Percentiles rank a stretch among this genome's conserved stretches.
Conservation (phyloP, 2,113 vertebrate species). For the Cynoglossus semilaevis region DNA sequence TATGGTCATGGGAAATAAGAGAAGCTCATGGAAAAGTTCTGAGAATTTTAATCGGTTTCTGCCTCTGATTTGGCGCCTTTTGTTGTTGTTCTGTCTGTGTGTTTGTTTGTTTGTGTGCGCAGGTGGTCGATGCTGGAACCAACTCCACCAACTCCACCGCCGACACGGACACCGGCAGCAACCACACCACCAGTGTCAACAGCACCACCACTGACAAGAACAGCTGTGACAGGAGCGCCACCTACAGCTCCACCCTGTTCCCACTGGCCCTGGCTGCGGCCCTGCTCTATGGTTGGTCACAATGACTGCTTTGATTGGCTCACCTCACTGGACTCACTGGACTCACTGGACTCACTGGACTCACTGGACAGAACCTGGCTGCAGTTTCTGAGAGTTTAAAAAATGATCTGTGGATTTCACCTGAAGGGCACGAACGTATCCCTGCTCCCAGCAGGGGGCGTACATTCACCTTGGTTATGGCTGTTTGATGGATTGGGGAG, state of each 20-base stretch:
- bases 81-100: too few species aligned
- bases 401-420: neutral
- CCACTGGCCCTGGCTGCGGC: constrained; percentile 21
- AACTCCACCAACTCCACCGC: neutral
- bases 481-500: too few species aligned
- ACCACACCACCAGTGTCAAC: neutral
- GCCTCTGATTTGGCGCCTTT: too few species aligned
- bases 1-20: too few species aligned
- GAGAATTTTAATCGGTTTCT: too few species aligned
- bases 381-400: too few species aligned
- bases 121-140: neutral
- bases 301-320: neutral
- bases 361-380: too few species aligned
- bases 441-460: neutral
- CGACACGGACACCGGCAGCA: neutral
- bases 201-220: fast-evolving
- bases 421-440: neutral
- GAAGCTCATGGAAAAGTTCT: too few species aligned
- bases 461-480: neutral
- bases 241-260: constrained; percentile 22
- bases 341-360: neutral
- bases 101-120: too few species aligned
- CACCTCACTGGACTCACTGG: neutral
- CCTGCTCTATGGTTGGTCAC: constrained; percentile 36
- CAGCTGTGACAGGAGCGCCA: neutral